Conservation (phyloP, 2,888 invertebrate genomes). For the Barypeithes pellucidus region DNA sequence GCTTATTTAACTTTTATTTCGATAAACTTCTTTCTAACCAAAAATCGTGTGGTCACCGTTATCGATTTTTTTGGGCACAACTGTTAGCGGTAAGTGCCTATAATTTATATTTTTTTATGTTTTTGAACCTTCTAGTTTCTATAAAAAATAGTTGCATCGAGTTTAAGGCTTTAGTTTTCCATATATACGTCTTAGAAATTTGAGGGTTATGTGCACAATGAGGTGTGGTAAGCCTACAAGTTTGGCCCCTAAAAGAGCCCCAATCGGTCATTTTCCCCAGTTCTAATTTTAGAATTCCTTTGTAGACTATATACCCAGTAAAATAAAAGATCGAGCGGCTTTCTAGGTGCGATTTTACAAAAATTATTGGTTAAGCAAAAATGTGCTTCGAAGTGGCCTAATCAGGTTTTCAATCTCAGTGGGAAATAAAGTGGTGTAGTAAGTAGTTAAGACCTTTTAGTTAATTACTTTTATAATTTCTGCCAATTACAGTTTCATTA, state of each 20-base stretch:
- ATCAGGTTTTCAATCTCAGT: constrained; percentile 17
- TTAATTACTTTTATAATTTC: neutral
- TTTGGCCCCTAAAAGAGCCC: constrained; percentile 37
- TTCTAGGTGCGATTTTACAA: constrained; percentile 14
- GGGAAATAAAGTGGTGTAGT: neutral
- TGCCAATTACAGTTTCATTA: neutral
- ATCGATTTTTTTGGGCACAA: constrained; percentile 27
- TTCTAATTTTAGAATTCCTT: constrained; percentile 10
- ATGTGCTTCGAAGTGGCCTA: constrained; percentile 40
- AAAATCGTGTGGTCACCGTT: constrained; percentile 41
- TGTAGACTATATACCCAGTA: constrained; percentile 12
- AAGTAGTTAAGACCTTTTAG: neutral
- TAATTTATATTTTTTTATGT: constrained; percentile 8
- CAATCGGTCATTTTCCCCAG: constrained; percentile 15
- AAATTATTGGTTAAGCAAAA: constrained; percentile 20
- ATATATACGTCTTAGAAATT: constrained; percentile 37
- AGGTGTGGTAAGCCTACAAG: constrained; percentile 47
- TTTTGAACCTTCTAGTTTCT: constrained; percentile 12
- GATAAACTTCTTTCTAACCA: constrained; percentile 46
- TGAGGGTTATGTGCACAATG: constrained; percentile 53
- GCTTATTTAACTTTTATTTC: constrained; percentile 20
- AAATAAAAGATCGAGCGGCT: constrained; percentile 21
- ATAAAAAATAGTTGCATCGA: constrained; percentile 13
- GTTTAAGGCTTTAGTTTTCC: constrained; percentile 32
- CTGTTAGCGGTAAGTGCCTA: constrained; percentile 45